Base-by-base conservation (phyloP, 1,140 invertebrate species). In the Zaprionus vittiger region DNA sequence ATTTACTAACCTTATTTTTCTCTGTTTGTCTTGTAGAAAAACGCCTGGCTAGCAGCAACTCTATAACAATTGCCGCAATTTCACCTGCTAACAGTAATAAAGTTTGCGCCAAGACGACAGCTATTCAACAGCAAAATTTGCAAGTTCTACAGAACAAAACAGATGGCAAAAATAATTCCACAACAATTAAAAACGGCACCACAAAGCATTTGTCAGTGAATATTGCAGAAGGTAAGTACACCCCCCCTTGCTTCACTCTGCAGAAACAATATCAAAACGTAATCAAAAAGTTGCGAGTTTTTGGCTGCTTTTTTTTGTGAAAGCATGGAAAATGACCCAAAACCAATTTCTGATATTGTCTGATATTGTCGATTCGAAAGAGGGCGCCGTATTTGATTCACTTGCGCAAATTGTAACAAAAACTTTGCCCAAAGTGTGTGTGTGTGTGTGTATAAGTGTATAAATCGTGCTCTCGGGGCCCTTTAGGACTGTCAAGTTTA, bases 311-410 rank as follows among this genome's bases (percentile, higher is more conserved):
- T 20, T 41, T 20, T 63, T 47, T 26, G 80, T 89, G 83, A 87
- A 87, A 83, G 83, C 83, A 77, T 83, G 69, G 68, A 37, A 80
- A 86, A 86, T 87, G 61, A 73, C 55, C 34, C 47, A 72, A 72
- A 73, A 64, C 72, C 55, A 75, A 74, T 73, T 84, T 52, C 24
- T 41, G 31, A 34, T 34, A 31, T 31, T 31, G 28, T 31, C 28
- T 49, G 60, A 61, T 62, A 54, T 61, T 63, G 71, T 72, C 52
- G 55, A 55, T 72, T 65, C 2, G 6, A 61, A 34, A 34, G 38
- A 17, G 41, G 41, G 41, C n/a, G 3, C 7, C 5, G 63, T 44
- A 57, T 47, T 72, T 59, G 52, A 12, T 28, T 60, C 41, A 72
- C 24, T 59, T 60, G 47, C 37, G 37, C 34, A 60, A 54, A 67